Percentiles rank a stretch among this genome's conserved stretches.
Evolutionary conservation across 2,888 invertebrate species (phyloP).

Genomic region (Dicyrtoma fusca): DNA sequence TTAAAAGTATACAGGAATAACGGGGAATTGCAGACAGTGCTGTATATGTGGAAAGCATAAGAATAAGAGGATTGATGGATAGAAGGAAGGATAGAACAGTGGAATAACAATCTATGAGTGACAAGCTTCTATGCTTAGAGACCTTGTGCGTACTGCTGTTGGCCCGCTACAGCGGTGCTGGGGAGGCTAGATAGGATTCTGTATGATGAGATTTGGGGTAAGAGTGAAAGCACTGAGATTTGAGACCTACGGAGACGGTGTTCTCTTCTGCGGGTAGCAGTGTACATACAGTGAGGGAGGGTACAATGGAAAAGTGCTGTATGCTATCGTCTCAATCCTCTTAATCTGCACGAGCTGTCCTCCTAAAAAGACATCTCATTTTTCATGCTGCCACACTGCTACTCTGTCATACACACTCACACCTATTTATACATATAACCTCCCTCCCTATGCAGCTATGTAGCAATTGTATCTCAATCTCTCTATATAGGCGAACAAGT

Average conservation of each 20-base stretch:
- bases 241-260: too few relatives aligned
- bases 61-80: conserved; percentile 14
- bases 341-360: conserved; percentile 34
- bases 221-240: not conserved
- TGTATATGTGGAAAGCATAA: not conserved
- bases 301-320: conserved; percentile 13
- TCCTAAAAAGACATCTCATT: conserved; percentile 40
- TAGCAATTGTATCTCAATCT: too few relatives aligned
- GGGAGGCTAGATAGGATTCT: not conserved
- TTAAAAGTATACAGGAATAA: too few relatives aligned
- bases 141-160: too few relatives aligned
- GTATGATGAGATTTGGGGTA: not conserved
- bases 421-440: too few relatives aligned
- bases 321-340: conserved; percentile 28
- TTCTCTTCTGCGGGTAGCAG: too few relatives aligned
- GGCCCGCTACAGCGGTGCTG: not conserved
- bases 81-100: not conserved
- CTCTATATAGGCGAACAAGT: too few relatives aligned
- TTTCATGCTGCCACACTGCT: conserved; percentile 39
- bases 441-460: too few relatives aligned
- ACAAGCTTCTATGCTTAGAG: too few relatives aligned
- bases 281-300: not conserved
- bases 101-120: not conserved
- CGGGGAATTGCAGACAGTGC: too few relatives aligned
- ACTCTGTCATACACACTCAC: conserved; percentile 14